These are phyloP conservation scores for Pecten maximus DNA, from an alignment of 2,888 invertebrate species.

Conservation along the genomic window DNA sequence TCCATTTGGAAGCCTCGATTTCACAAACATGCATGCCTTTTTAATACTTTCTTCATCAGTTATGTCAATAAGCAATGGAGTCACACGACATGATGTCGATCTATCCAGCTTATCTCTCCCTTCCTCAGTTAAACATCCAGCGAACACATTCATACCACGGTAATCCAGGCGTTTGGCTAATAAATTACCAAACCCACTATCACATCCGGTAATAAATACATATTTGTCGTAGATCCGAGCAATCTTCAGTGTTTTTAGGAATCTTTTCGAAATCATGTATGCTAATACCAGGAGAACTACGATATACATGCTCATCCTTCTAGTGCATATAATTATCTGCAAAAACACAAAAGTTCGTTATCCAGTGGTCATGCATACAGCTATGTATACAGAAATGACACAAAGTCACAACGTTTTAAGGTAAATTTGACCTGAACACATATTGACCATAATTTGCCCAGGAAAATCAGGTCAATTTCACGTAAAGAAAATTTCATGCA, in stretches of 20 bases:
- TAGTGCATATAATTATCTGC: too few species aligned
- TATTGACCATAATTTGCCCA: too few species aligned
- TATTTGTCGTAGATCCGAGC: background rate
- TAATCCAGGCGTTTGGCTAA: background rate
- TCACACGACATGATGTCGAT: background rate
- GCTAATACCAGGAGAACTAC: background rate
- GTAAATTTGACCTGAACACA: too few species aligned
- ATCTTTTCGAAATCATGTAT: background rate
- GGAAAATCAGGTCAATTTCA: too few species aligned
- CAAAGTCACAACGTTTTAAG: too few species aligned
- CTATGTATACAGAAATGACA: too few species aligned
- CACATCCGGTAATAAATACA: background rate
- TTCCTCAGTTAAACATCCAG: background rate
- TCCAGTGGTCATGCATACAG: too few species aligned
- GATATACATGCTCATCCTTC: background rate
- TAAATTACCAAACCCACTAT: background rate
- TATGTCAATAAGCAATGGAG: background rate
- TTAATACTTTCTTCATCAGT: background rate
- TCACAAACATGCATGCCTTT: background rate
- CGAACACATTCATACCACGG: background rate
- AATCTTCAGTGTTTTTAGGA: background rate
- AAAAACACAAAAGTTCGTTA: too few species aligned
- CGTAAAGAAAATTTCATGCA: too few species aligned
- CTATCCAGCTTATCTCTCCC: background rate
- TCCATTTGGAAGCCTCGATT: background rate